Evolutionary conservation across 2,113 vertebrate genomes (phyloP), one percentile per base, ranked within the genome.

Genomic region (Phoenicopterus ruber): DNA sequence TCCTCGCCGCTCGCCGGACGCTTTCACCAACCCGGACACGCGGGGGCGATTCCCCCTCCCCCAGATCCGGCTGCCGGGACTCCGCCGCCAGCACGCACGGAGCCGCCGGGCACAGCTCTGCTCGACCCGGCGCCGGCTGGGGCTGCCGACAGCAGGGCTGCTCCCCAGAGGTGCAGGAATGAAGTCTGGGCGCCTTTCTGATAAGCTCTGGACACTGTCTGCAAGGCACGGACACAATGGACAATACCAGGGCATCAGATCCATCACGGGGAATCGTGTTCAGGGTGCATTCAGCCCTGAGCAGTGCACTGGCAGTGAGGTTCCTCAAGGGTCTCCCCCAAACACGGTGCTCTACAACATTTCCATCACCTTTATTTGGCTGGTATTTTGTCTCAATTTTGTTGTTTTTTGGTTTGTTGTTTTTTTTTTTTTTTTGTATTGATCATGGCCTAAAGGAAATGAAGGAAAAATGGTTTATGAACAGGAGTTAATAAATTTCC

Each of bases 331-430:
- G 2, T 74, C 26, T 91, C 26, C 40, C 26, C 21, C 11, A 59
- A 8, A 31, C 0, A 0, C 42, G 32, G 13, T 54, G 21, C 34
- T 86, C 50, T 29, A 0, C 22, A 47, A 20, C 1, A 4, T 59
- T 80, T 84, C 34, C 47, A 58, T 85, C n/a, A 44, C 20, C 5
- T 59, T 65, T 2, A 2, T 67, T 79, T 72, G 25, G 4, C 25
- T 50, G 32, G 7, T 22, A 14, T 62, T 94, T 76, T 79, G 29
- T 38, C 52, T 82, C 85, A 13, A 0, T 55, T 81, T 61, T 24
- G 10, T 4, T 0, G 1, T 0, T 50, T 77, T 65, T 15, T 10
- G 4, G 0, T 1, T 10, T 20, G 57, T 17, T 44, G n/a, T 20
- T 3, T 4, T 42, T 42, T 42, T 42, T 42, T 42, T 42, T 42